These are phyloP conservation scores for Peromyscus eremicus DNA, from an alignment of 2,797 vertebrate genomes.

Conservation along the genomic window DNA sequence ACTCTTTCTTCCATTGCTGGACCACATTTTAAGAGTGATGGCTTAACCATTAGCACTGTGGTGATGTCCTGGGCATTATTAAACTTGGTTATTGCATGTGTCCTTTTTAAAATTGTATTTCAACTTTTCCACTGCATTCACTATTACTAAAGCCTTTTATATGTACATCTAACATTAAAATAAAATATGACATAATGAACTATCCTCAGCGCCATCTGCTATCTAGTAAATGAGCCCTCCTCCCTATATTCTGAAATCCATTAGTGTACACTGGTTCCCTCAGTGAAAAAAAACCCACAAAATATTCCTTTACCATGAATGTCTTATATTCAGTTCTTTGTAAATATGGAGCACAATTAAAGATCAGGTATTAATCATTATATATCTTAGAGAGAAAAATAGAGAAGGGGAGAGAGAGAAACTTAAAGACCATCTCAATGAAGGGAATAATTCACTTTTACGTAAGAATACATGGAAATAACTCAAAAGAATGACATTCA, in stretches of 20 bases:
- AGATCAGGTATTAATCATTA: conserved; percentile 18
- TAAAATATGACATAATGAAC: neutral
- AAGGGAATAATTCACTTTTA: neutral
- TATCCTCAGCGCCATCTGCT: neutral
- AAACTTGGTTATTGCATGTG: conserved; percentile 6
- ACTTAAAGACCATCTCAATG: neutral
- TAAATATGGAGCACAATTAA: conserved; percentile 2
- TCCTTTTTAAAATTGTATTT: conserved; percentile 44
- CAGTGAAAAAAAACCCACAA: neutral
- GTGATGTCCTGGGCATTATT: neutral
- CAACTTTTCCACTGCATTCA: conserved; percentile 15
- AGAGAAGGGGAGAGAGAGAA: neutral
- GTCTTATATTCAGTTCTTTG: neutral
- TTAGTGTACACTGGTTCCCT: conserved; percentile 3
- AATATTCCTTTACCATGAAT: neutral
- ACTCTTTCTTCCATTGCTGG: conserved; percentile 36
- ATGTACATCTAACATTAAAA: neutral
- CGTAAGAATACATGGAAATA: conserved; percentile 16
- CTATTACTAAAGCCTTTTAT: neutral
- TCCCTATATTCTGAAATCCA: conserved; percentile 10
- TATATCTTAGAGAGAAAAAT: neutral
- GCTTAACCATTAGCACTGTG: neutral
- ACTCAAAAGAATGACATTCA: neutral
- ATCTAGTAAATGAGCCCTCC: conserved; percentile 14
- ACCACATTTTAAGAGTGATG: neutral